A percentile compares a stretch with the other conserved stretches of the same genome.
Conservation (phyloP, 2,113 vertebrate species). For the Sciurus niger region DNA sequence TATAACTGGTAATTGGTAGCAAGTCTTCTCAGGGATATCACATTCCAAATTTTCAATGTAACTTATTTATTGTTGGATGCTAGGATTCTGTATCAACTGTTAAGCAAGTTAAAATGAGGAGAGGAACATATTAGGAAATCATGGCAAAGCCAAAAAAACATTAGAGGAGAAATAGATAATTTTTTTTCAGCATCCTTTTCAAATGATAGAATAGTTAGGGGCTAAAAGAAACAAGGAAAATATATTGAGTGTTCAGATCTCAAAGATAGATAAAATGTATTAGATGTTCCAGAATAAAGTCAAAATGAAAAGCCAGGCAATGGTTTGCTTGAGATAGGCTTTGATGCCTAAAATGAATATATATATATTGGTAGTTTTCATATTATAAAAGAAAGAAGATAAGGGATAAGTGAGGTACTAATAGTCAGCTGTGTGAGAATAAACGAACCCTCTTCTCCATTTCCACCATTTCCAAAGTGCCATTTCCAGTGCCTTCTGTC, state of each 20-base stretch:
- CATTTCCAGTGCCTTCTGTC: constrained; percentile 40
- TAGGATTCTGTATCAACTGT: constrained; percentile 35
- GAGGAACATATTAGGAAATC: constrained; percentile 53
- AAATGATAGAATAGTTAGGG: neutral
- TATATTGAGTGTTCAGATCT: constrained; percentile 51
- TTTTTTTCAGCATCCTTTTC: constrained; percentile 56
- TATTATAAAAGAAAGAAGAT: constrained; percentile 58
- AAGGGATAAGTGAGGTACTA: neutral
- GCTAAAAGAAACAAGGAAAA: constrained; percentile 57
- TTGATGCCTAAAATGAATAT: constrained; percentile 41
- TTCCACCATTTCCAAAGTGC: constrained; percentile 40
- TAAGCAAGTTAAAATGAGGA: constrained; percentile 55
- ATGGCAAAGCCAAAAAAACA: constrained; percentile 45
- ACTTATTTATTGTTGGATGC: constrained; percentile 14
- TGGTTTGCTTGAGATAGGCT: constrained; percentile 42
- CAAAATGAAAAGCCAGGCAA: constrained; percentile 9
- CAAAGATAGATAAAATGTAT: constrained; percentile 58
- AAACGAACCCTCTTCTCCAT: constrained; percentile 30
- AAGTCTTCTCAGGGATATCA: neutral
- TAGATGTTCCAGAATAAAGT: constrained; percentile 24
- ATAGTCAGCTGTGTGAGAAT: constrained; percentile 24
- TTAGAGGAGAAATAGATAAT: constrained; percentile 25
- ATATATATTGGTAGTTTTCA: neutral
- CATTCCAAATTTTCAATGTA: constrained; percentile 29
- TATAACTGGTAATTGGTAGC: neutral